Evolutionary conservation across 2,888 invertebrate species (phyloP), one percentile per base, ranked within the genome.

Genomic region (Corbicula japonica): DNA sequence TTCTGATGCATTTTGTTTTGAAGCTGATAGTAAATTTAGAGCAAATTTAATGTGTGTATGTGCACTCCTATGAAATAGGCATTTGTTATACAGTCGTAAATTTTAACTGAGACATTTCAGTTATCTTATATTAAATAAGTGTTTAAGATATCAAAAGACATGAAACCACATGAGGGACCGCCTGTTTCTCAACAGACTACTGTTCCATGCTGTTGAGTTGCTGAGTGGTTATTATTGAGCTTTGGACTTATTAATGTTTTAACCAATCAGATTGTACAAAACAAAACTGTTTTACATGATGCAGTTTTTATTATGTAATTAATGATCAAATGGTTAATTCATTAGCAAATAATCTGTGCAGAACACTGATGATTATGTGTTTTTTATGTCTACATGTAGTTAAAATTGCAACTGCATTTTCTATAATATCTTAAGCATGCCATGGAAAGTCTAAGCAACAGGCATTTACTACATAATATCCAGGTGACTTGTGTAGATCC

Each of bases 151-250:
- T n/a, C n/a, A n/a, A n/a, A n/a, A n/a, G n/a, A n/a, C n/a, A n/a
- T n/a, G n/a, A n/a, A n/a, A n/a, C n/a, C n/a, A n/a, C n/a, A n/a
- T n/a, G n/a, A n/a, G n/a, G n/a, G n/a, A n/a, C n/a, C n/a, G n/a
- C n/a, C n/a, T n/a, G n/a, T n/a, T n/a, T n/a, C n/a, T n/a, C n/a
- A n/a, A n/a, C n/a, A n/a, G n/a, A n/a, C n/a, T n/a, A n/a, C n/a
- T n/a, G n/a, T n/a, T n/a, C n/a, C n/a, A n/a, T 52, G 30, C 52
- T 28, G n/a, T 48, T 48, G 48, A 48, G 26, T 48, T 48, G 48
- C 48, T 12, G 23, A 52, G 32, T 28, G 15, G 32, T 15, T 52
- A 32, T 12, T 52, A n/a, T n/a, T n/a, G n/a, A n/a, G n/a, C n/a
- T n/a, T n/a, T n/a, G n/a, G n/a, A n/a, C n/a, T n/a, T n/a, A n/a